Evolutionary conservation across 2,113 vertebrate species (phyloP).

Genomic region (Lota lota): DNA sequence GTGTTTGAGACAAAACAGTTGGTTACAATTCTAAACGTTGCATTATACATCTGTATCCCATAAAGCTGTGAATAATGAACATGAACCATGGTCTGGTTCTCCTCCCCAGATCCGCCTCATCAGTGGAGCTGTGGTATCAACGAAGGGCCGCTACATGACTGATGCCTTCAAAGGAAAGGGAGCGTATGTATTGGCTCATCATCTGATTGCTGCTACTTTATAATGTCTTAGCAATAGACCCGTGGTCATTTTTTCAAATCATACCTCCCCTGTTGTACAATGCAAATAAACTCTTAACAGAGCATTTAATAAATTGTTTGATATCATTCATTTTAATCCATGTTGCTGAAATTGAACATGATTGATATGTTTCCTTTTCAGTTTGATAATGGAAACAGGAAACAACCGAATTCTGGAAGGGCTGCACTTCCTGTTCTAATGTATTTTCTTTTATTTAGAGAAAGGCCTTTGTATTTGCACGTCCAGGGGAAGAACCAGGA

Average conservation of each 20-base stretch:
- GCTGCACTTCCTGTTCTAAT: slow-evolving; percentile 13
- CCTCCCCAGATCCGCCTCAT: slow-evolving; percentile 67
- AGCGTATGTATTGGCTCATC: slow-evolving; percentile 54
- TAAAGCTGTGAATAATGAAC: too few species aligned
- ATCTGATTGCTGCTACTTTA: neutral
- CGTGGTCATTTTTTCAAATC: too few species aligned
- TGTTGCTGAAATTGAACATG: too few species aligned
- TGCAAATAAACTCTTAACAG: too few species aligned
- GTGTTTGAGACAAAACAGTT: too few species aligned
- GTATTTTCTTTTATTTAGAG: slow-evolving; percentile 65
- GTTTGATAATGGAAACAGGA: neutral
- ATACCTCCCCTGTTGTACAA: too few species aligned
- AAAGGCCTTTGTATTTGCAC: slow-evolving; percentile 90
- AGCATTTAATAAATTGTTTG: too few species aligned
- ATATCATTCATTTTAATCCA: too few species aligned
- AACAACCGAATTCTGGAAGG: neutral
- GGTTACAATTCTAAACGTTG: too few species aligned
- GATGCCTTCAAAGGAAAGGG: slow-evolving; percentile 49
- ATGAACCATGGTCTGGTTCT: neutral
- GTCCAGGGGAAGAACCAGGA: slow-evolving; percentile 91
- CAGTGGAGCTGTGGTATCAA: slow-evolving; percentile 74
- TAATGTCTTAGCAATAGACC: too few species aligned
- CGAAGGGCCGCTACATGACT: slow-evolving; percentile 71
- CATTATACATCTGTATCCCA: too few species aligned
- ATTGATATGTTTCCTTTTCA: too few species aligned